Evolutionary conservation across 2,797 vertebrate species (phyloP).

Genomic region (Neopelma chrysocephalum): DNA sequence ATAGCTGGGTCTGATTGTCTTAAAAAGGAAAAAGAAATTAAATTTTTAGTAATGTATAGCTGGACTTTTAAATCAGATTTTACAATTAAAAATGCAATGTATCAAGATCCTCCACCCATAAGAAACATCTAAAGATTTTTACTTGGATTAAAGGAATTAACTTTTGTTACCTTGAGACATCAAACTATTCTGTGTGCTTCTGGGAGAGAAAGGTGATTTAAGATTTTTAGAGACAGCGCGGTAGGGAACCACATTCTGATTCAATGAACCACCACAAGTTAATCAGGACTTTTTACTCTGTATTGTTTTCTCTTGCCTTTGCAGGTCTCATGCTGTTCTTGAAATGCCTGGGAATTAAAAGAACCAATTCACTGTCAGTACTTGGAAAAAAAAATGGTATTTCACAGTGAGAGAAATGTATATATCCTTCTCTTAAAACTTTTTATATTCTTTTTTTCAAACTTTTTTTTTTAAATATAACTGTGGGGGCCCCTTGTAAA

Average conservation of each 20-base stretch:
- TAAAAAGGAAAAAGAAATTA: background rate
- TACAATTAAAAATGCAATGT: background rate
- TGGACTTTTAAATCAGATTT: background rate
- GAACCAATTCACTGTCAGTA: background rate
- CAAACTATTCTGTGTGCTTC: conserved; percentile 3
- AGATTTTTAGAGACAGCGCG: conserved; percentile 24
- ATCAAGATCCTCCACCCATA: background rate
- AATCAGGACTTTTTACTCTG: conserved; percentile 54
- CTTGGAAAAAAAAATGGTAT: background rate
- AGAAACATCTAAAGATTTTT: background rate
- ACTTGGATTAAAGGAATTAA: background rate
- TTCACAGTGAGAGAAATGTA: conserved; percentile 4
- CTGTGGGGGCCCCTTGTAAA: background rate
- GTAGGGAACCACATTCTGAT: conserved; percentile 25
- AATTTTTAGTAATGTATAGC: background rate
- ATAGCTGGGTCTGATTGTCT: background rate
- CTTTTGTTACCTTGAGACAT: conserved; percentile 35
- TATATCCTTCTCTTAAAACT: background rate
- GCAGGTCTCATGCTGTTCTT: conserved; percentile 57
- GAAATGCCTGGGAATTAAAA: conserved; percentile 51
- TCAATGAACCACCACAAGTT: conserved; percentile 51
- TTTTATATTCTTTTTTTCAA: background rate
- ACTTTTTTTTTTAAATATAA: background rate
- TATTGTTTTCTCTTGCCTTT: conserved; percentile 62
- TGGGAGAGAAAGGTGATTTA: conserved; percentile 46